Evolutionary conservation across 2,797 vertebrate species (phyloP), one percentile per base, ranked within the genome.

Genomic region (Mallotus villosus): DNA sequence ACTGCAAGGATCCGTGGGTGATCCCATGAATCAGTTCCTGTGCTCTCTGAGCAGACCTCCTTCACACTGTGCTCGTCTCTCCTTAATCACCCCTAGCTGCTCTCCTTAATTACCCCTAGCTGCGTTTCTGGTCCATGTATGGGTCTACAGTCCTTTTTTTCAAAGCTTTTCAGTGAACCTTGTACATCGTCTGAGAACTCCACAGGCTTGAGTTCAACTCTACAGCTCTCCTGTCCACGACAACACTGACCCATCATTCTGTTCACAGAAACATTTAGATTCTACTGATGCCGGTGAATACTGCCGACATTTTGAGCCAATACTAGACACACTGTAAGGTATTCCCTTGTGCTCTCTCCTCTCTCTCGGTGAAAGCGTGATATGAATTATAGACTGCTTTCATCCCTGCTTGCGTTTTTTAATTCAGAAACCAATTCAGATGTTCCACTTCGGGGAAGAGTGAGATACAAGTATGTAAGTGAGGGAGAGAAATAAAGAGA

Each of bases 351-450:
- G 79, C 80, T 74, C 77, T 63, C 74, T 69, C 65, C 3, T 8
- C 74, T 78, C 77, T 88, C 81, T 84, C n/a, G n/a, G 84, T 68
- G 74, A 78, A 83, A 84, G 76, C 78, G 65, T 61, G 63, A 80
- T 89, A 88, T 89, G 82, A 90, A 91, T 92, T 82, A 90, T 77
- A 85, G 81, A 74, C 85, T 85, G 84, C 87, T 92, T 90, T 90
- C 78, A 89, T 91, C 86, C 79, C 77, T 86, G 84, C 84, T 89
- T 83, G 86, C 85, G 84, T 85, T 87, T 85, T 91, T 91, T 91
- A 92, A 92, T 93, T 91, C 89, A 91, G 85, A 92, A 91, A 91
- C 86, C 92, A 93, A 93, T 94, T 92, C 86, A 91, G 92, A 91
- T 91, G 91, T 92, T 93, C 91, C 91, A 91, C 91, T 91, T 91